A percentile compares a stretch with the other conserved stretches of the same genome.
Evolutionary conservation across 2,113 vertebrate species (phyloP).

Genomic region (Astur gentilis): DNA sequence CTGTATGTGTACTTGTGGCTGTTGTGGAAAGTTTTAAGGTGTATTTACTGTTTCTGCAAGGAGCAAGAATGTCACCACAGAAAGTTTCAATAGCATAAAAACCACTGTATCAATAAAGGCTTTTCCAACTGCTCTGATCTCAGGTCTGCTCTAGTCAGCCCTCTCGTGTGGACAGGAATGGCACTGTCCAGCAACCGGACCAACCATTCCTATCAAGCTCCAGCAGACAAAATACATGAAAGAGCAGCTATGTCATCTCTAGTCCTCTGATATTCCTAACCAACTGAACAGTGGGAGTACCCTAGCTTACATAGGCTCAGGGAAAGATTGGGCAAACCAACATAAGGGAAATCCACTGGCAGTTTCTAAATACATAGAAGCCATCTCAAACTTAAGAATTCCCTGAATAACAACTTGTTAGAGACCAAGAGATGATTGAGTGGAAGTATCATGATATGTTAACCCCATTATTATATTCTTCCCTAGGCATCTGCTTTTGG

Average conservation of each 20-base stretch:
- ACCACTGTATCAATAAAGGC: neutral
- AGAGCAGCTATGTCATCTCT: neutral
- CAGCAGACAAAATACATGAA: neutral
- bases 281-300: neutral
- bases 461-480: neutral
- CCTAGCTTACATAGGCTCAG: neutral
- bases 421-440: neutral
- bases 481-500: constrained; percentile 4
- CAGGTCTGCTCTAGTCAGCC: neutral
- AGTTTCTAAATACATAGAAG: neutral
- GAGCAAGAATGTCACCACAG: neutral
- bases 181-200: neutral
- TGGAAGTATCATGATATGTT: neutral
- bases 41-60: neutral
- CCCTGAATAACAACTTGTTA: neutral
- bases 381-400: neutral
- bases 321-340: neutral
- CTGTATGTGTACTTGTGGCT: neutral
- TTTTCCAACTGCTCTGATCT: neutral
- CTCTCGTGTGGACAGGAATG: neutral
- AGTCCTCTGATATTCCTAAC: neutral
- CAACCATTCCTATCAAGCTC: neutral
- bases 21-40: neutral
- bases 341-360: neutral
- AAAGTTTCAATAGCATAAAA: neutral